These are phyloP conservation scores for Ostrea denselamellosa DNA, from an alignment of 1,140 invertebrate genomes.

Conservation along the genomic window DNA sequence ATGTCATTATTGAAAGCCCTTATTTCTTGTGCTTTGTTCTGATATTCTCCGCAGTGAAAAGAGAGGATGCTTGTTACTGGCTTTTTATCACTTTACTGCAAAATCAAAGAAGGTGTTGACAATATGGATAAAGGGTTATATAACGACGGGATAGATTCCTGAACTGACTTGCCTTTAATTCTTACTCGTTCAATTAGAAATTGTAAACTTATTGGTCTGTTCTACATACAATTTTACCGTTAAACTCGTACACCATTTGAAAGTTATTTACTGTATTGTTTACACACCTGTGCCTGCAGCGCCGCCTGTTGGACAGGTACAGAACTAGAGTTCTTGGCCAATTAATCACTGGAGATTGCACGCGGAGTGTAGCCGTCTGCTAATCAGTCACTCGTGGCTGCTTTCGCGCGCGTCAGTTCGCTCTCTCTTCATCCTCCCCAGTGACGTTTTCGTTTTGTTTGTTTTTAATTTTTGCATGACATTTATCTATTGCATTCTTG, in stretches of 20 bases:
- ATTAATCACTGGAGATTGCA: slow-evolving; percentile 32
- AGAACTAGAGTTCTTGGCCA: slow-evolving; percentile 4
- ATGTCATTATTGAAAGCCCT: neutral
- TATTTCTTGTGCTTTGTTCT: neutral
- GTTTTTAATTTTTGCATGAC: neutral
- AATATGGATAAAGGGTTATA: neutral
- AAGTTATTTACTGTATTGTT: neutral
- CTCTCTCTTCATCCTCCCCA: neutral
- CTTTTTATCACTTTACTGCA: neutral
- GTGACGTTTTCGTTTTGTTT: neutral
- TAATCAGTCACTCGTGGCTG: slow-evolving; percentile 23
- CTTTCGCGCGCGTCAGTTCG: neutral
- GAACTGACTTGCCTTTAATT: neutral
- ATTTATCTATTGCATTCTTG: neutral
- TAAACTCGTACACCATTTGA: neutral
- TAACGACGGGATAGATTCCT: neutral
- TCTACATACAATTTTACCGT: neutral
- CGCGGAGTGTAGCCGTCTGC: neutral
- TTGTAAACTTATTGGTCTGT: neutral
- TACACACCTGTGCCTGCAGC: neutral
- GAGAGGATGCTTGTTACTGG: neutral
- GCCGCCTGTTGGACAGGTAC: slow-evolving; percentile 20
- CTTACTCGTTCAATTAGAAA: neutral
- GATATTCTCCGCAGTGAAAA: neutral
- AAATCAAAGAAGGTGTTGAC: slow-evolving; percentile 4